Base-by-base conservation (phyloP, 2,113 vertebrate genomes). In the Paramisgurnus dabryanus region DNA sequence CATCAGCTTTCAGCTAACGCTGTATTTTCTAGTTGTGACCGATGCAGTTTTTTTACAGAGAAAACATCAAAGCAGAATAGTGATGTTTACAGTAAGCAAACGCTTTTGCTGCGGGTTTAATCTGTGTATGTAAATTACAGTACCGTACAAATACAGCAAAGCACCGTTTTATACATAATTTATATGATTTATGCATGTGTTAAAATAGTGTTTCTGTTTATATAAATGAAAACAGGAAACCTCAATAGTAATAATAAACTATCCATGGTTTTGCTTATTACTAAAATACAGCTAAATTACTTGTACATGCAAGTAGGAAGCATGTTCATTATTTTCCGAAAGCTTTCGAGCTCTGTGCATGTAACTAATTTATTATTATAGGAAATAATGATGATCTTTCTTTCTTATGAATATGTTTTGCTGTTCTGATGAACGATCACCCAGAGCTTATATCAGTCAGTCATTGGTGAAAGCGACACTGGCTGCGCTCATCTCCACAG, bases 401-500 rank as follows among this genome's bases (percentile, higher is more conserved):
- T 7, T 6, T 39, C 45, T n/a, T 73, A 17, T 74, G 45, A 65
- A 27, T 74, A 67, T 68, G 73, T 79, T 39, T 63, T 61, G 40
- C 55, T 5, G 22, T 9, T 60, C 55, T 72, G 79, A 72, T 64
- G 18, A 39, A 22, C 78, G 70, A 81, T 74, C 81, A 70, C 40
- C 68, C 64, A n/a, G 45, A 34, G 27, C 73, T 75, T 40, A 76
- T 78, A 80, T 82, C 82, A n/a, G 8, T 81, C 65, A 47, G 45
- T 75, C 78, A 75, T 57, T 73, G 71, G 41, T 63, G 76, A 69
- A 74, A 39, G 65, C 67, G 68, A 58, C 45, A 80, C 57, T 60
- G 81, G 60, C 74, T 73, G 43, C 5, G 43, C 61, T 78, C 60
- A 8, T 58, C 81, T 73, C 78, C 69, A 49, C 84, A 85, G 84